Evolutionary conservation across 2,888 invertebrate genomes (phyloP).

Genomic region (Anodontia alba): DNA sequence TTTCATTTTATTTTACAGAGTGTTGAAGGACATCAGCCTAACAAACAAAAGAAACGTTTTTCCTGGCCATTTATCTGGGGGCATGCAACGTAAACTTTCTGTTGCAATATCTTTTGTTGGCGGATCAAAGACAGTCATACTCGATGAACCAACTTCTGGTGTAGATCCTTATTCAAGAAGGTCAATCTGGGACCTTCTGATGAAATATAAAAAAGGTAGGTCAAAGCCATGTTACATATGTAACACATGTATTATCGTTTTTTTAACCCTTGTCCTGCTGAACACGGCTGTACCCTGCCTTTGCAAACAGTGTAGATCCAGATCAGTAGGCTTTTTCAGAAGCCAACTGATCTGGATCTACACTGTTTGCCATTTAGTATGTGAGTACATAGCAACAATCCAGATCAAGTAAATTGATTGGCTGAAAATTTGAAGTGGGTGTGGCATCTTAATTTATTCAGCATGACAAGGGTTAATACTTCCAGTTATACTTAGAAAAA

Average conservation of each 20-base stretch:
- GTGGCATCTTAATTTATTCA: no score
- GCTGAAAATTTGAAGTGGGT: no score
- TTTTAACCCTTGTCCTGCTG: no score
- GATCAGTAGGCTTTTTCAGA: no score
- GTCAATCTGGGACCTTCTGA: conserved; percentile 93
- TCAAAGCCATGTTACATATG: not conserved
- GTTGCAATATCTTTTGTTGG: conserved; percentile 94
- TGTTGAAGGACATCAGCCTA: conserved; percentile 89
- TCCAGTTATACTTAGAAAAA: no score
- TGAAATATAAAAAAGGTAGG: conserved; percentile 86
- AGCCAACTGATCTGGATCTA: no score
- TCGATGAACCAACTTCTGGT: conserved; percentile 90
- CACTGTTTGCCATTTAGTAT: no score
- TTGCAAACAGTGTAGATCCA: no score
- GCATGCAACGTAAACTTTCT: conserved; percentile 95
- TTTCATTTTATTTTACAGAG: conserved; percentile 75
- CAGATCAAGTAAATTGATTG: no score
- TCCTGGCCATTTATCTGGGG: conserved; percentile 91
- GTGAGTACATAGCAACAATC: no score
- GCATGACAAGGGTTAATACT: no score
- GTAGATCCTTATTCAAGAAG: conserved; percentile 95
- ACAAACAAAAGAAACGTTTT: conserved; percentile 88
- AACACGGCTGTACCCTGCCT: no score
- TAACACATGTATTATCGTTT: not conserved
- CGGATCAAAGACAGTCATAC: conserved; percentile 87